A percentile compares a stretch with the other conserved stretches of the same genome.
These are phyloP conservation scores for Drosophila neutralis DNA, from an alignment of 2,888 invertebrate species.

Conservation along the genomic window DNA sequence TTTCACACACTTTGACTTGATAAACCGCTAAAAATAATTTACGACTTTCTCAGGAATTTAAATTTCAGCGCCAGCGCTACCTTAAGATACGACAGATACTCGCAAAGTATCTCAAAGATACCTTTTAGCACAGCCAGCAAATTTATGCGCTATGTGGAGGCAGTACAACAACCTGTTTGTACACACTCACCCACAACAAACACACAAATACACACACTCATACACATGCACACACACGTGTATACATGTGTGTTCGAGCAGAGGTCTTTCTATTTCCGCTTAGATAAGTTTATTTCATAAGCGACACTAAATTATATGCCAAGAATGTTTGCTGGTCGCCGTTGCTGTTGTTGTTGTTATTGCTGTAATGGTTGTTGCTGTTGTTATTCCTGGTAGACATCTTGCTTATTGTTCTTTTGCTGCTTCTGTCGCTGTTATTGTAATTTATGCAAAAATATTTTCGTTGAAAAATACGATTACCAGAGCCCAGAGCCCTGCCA, in stretches of 20 bases:
- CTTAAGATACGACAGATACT: constrained; percentile 47
- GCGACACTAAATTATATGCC: constrained; percentile 81
- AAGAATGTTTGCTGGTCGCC: constrained; percentile 66
- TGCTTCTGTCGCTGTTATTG: constrained; percentile 69
- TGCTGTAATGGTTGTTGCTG: constrained; percentile 12
- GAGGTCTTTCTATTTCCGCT: constrained; percentile 74
- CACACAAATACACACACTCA: constrained; percentile 11
- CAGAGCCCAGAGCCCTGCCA: constrained; percentile 30
- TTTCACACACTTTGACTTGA: constrained; percentile 69
- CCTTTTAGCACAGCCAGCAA: constrained; percentile 47
- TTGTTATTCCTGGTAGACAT: constrained; percentile 69
- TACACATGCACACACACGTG: constrained; percentile 6
- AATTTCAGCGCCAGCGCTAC: constrained; percentile 72
- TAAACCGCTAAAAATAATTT: constrained; percentile 79
- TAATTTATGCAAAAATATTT: constrained; percentile 80
- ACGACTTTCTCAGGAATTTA: constrained; percentile 77
- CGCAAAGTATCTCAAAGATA: constrained; percentile 49
- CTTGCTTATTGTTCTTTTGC: constrained; percentile 69
- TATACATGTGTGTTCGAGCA: constrained; percentile 10
- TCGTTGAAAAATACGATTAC: constrained; percentile 72
- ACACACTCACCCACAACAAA: constrained; percentile 41
- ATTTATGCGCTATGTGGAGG: constrained; percentile 63
- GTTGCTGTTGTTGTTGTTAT: constrained; percentile 17
- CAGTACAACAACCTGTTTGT: constrained; percentile 68
- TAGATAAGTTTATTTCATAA: constrained; percentile 82